Evolutionary conservation across 30 jellyfish, hydroid and myxozoan species (phyloP), one percentile per base, ranked within the genome.

Genomic region (Pelagia noctiluca): DNA sequence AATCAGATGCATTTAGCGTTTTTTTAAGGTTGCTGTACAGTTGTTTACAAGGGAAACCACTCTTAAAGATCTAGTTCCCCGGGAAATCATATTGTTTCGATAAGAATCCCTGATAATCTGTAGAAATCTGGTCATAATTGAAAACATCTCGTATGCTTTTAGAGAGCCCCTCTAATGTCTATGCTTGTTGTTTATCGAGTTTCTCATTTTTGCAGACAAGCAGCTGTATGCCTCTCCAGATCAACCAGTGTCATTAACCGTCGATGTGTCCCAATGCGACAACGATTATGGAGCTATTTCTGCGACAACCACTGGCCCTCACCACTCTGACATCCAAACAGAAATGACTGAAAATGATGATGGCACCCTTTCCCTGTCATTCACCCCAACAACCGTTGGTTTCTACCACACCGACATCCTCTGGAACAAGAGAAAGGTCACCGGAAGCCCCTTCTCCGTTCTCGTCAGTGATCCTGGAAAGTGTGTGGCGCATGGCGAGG

Each of bases 291-390:
- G 97, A 1, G 22, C 90, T 25, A 46, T 94, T 28, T 42, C 93
- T 8, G 97, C 99, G n/a, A 52, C 49, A 54, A 94, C 99, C 7
- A 34, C 38, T 1, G 99, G 99, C 33, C 99, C 99, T 24, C 88
- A 72, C 32, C 69, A 73, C 46, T 60, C 82, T 16, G 75, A 29
- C 13, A 87, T 84, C 29, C 84, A 89, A 19, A 82, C 99, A 1
- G 88, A 88, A 19, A 76, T 93, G 2, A 75, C 35, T 28, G 94
- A 93, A 47, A 93, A 82, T 33, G 80, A 63, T 33, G 88, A 93
- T 72, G 94, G 96, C 23, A 72, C 97, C 32, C 38, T 80, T 30
- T 53, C 78, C 21, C 13, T 93, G 28, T 30, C 92, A 19, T 88
- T 81, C 83, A 88, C 87, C 19, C 97, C 99, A 0, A 89, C 84